A percentile compares a stretch with the other conserved stretches of the same genome.
Evolutionary conservation across 30 jellyfish, hydroid and myxozoan genomes (phyloP).

Genomic region (Pelagia noctiluca): DNA sequence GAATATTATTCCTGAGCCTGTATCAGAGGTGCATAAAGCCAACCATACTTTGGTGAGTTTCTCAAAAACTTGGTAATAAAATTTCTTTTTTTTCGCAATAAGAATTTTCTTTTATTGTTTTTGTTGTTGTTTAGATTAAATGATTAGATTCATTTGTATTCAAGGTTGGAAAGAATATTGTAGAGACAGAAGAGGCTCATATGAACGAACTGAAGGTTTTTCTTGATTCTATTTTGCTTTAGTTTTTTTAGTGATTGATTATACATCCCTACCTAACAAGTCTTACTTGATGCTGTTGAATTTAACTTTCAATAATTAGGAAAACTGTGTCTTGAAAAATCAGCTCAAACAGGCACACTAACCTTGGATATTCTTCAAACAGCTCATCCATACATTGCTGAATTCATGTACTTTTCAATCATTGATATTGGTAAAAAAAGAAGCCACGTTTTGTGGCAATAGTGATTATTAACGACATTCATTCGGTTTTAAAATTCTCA

Average conservation of each 20-base stretch:
- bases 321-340: too few relatives aligned
- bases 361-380: not conserved
- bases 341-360: too few relatives aligned
- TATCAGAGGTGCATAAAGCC: conserved; percentile 63
- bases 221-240: not conserved
- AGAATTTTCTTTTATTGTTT: too few relatives aligned
- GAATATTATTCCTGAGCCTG: conserved; percentile 47
- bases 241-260: too few relatives aligned
- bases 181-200: conserved; percentile 84
- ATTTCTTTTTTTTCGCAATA: not conserved
- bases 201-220: conserved; percentile 85
- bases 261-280: too few relatives aligned
- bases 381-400: not conserved
- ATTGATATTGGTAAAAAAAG: too few relatives aligned
- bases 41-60: conserved; percentile 55
- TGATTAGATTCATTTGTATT: not conserved
- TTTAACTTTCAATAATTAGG: too few relatives aligned
- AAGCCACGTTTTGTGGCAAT: too few relatives aligned
- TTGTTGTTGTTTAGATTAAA: not conserved
- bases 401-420: not conserved
- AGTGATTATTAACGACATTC: too few relatives aligned
- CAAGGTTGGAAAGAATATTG: conserved; percentile 87
- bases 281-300: too few relatives aligned
- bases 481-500: too few relatives aligned
- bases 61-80: not conserved